phyloP scores from a whole-genome alignment of 2,888 invertebrate genomes.

The Geotrupes spiniger region DNA sequence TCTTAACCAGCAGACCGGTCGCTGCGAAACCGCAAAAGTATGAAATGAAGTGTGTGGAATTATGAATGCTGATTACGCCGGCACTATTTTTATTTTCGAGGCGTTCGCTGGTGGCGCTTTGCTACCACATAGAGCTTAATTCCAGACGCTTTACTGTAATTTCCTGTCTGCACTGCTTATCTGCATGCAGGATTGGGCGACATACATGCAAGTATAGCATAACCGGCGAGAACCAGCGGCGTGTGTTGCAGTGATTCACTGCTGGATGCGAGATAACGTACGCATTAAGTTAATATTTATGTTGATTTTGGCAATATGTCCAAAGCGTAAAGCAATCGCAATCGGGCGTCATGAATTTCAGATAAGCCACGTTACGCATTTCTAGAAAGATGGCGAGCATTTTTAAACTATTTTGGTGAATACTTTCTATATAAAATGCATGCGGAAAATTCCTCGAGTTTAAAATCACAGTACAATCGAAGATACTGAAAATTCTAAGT shows the following conservation, averaged over 20 bases:
- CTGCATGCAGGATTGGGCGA: conserved; percentile 33
- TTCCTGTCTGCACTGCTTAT: conserved; percentile 38
- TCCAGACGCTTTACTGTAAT: conserved; percentile 38
- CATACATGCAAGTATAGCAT: conserved; percentile 19
- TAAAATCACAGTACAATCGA: no score
- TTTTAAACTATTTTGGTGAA: no score
- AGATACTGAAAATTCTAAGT: no score
- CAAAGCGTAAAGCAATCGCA: background rate
- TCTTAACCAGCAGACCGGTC: no score
- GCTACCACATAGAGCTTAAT: conserved; percentile 33
- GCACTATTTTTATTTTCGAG: conserved; percentile 29
- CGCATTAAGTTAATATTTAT: conserved; percentile 13
- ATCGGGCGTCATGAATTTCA: no score
- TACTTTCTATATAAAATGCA: no score
- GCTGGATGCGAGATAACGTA: conserved; percentile 22
- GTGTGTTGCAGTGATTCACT: conserved; percentile 25
- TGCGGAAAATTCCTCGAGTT: no score
- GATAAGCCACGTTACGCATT: no score
- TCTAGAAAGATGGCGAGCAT: no score
- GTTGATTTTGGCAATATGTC: conserved; percentile 5
- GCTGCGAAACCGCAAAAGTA: background rate
- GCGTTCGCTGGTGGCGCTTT: conserved; percentile 28
- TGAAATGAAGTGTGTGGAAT: conserved; percentile 22
- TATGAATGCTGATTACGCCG: conserved; percentile 28
- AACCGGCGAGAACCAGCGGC: conserved; percentile 15